phyloP scores from a whole-genome alignment of 2,113 vertebrate genomes.

The Siniperca knerii region DNA sequence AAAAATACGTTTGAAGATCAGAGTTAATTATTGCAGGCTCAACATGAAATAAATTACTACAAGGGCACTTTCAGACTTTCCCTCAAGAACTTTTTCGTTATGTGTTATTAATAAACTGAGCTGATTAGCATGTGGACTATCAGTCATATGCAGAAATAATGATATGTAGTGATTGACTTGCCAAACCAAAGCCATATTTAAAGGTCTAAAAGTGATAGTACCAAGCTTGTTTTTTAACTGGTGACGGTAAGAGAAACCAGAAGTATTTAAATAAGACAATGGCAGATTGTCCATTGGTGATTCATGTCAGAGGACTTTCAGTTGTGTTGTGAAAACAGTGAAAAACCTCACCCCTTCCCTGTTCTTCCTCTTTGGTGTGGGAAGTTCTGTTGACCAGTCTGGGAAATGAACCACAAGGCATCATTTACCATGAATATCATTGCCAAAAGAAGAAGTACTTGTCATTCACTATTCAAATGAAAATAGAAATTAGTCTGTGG shows the following conservation, averaged over 20 bases:
- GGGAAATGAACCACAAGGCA: conserved; percentile 5
- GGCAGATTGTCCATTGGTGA: neutral
- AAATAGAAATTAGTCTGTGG: neutral
- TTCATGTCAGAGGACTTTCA: conserved; percentile 27
- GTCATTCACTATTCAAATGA: neutral
- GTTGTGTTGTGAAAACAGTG: conserved; percentile 17
- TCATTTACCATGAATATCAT: neutral
- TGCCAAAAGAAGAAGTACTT: conserved; percentile 47
- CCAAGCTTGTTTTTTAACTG: neutral
- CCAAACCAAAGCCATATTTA: neutral
- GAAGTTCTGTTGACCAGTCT: conserved; percentile 43
- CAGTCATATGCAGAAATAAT: neutral
- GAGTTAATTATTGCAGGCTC: neutral
- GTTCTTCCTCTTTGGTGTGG: conserved; percentile 54
- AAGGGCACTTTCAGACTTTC: neutral
- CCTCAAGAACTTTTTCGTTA: neutral
- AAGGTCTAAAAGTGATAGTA: neutral
- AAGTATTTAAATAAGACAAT: neutral
- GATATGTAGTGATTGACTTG: neutral
- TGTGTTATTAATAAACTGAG: neutral
- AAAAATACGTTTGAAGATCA: neutral
- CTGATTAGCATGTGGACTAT: neutral
- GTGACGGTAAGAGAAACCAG: conserved; percentile 11
- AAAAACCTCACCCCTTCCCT: conserved; percentile 5
- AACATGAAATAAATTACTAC: neutral